These are phyloP conservation scores for Tyto alba DNA, from an alignment of 2,113 vertebrate genomes.

Conservation along the genomic window DNA sequence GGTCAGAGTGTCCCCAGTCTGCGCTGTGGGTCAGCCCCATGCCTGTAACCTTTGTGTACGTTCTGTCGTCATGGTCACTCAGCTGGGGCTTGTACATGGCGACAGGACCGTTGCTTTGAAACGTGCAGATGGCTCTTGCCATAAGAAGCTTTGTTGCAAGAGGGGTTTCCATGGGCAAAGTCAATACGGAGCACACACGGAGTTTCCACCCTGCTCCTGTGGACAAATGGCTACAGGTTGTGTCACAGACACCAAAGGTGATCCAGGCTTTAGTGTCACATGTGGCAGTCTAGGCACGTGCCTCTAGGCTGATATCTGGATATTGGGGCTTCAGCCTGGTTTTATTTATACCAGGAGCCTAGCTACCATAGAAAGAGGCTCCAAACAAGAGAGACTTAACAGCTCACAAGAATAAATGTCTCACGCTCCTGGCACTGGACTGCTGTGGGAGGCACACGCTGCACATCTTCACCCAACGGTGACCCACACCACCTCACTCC, in stretches of 20 bases:
- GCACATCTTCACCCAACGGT: not conserved
- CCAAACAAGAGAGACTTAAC: not conserved
- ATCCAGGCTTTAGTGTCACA: not conserved
- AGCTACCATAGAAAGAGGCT: not conserved
- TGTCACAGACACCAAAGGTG: accelerated
- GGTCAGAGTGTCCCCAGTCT: not conserved
- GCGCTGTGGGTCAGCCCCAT: not conserved
- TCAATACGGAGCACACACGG: accelerated
- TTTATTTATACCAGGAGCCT: not conserved
- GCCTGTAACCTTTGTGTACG: conserved; percentile 28
- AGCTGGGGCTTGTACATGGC: not conserved
- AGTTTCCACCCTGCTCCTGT: not conserved
- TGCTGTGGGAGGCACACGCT: not conserved
- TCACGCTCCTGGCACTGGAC: not conserved
- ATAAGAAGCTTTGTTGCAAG: not conserved
- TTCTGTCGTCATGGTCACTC: conserved; percentile 43
- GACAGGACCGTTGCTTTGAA: not conserved
- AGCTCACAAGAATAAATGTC: not conserved
- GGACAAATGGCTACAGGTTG: not conserved
- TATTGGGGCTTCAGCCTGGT: not conserved
- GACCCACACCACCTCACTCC: no score
- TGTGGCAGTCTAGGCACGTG: accelerated
- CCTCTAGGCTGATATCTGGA: not conserved
- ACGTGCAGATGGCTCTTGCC: not conserved
- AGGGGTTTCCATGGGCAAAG: conserved; percentile 40